Percentiles rank a stretch among this genome's conserved stretches.
These are phyloP conservation scores for Ciconia boyciana DNA, from an alignment of 2,113 vertebrate species.

Conservation along the genomic window DNA sequence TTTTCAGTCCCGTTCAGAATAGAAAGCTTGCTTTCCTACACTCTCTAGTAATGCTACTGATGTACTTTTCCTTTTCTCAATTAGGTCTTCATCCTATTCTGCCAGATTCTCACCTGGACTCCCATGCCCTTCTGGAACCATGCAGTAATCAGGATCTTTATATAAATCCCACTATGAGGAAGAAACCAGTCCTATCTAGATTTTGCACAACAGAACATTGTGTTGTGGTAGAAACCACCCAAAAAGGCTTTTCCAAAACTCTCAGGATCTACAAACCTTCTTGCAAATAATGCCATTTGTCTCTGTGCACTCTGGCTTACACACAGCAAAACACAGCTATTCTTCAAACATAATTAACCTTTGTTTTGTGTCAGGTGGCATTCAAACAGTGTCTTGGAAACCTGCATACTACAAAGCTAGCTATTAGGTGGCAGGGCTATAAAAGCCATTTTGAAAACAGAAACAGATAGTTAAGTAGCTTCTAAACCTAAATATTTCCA, in stretches of 20 bases:
- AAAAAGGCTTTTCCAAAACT: not conserved
- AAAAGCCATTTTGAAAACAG: not conserved
- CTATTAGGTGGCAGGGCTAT: not conserved
- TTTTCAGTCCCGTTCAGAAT: not conserved
- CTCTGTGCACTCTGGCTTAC: not conserved
- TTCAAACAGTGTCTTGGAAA: not conserved
- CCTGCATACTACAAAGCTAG: not conserved
- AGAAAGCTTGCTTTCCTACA: not conserved
- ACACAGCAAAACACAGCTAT: not conserved
- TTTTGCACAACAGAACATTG: not conserved
- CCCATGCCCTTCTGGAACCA: not conserved
- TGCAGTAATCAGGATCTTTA: not conserved
- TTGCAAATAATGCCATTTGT: not conserved
- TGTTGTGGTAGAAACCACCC: not conserved
- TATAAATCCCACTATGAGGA: not conserved
- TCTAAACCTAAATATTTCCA: not conserved
- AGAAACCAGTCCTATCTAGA: not conserved
- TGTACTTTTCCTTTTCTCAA: not conserved
- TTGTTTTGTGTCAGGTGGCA: not conserved
- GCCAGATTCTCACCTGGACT: not conserved
- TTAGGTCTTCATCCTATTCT: not conserved
- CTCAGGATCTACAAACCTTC: not conserved
- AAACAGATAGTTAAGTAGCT: not conserved
- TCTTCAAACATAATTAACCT: constrained; percentile 10
- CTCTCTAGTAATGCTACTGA: not conserved